These are phyloP conservation scores for Craseonycteris thonglongyai DNA, from an alignment of 2,113 vertebrate genomes.

Conservation along the genomic window DNA sequence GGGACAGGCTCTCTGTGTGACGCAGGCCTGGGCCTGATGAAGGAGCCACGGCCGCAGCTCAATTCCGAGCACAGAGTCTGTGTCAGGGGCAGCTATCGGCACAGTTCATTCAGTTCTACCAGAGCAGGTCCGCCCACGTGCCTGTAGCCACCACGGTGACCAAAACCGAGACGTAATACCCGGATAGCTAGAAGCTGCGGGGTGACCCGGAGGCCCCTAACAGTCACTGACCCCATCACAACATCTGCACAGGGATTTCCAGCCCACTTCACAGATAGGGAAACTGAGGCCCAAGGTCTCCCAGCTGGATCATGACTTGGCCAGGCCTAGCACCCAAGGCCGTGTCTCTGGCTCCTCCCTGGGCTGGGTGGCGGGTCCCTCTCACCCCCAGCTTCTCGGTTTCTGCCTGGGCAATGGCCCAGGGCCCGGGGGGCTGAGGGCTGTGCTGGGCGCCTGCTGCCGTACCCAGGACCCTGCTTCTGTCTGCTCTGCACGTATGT, in stretches of 20 bases:
- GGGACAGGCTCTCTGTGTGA: background rate
- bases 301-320: background rate
- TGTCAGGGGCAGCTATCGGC: background rate
- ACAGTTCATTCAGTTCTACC: background rate
- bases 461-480: background rate
- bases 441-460: background rate
- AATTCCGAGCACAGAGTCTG: background rate
- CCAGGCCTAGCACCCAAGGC: background rate
- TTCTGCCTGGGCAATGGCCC: background rate
- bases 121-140: background rate
- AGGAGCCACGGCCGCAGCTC: background rate
- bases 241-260: background rate
- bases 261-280: background rate
- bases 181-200: background rate
- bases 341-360: background rate
- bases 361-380: background rate
- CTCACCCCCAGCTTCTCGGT: background rate
- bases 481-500: slow-evolving; percentile 42
- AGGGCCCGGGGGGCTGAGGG: background rate
- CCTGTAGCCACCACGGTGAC: background rate
- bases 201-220: background rate
- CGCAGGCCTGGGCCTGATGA: background rate
- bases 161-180: background rate
- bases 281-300: background rate
- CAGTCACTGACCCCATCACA: background rate